Percentiles rank a stretch among this genome's conserved stretches.
phyloP scores from a whole-genome alignment of 2,797 vertebrate genomes.

The Cirrhinus molitorella region DNA sequence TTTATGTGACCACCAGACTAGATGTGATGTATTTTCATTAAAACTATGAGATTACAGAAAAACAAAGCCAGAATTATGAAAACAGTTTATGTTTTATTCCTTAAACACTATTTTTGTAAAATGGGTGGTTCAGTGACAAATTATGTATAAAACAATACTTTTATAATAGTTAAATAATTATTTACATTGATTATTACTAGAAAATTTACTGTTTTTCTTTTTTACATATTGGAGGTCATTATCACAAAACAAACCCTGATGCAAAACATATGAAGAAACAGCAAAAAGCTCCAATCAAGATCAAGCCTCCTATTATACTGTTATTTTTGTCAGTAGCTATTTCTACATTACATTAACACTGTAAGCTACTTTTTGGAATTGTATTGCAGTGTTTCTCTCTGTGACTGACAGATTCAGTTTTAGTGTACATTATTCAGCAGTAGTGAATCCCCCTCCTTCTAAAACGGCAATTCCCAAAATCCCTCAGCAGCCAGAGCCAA shows the following conservation, averaged over 20 bases:
- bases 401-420: constrained; percentile 48
- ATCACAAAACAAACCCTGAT: neutral
- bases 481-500: constrained; percentile 57
- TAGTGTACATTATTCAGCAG: constrained; percentile 52
- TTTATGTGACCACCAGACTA: neutral
- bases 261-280: neutral
- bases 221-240: neutral
- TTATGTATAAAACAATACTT: neutral
- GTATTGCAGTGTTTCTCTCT: neutral
- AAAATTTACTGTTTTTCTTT: too few species aligned
- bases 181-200: neutral
- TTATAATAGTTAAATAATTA: neutral
- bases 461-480: constrained; percentile 48
- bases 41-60: neutral
- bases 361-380: neutral
- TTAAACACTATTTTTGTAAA: neutral
- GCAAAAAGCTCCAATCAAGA: neutral
- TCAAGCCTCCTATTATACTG: neutral
- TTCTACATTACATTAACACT: neutral
- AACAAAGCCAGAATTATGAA: neutral
- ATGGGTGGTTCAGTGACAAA: neutral
- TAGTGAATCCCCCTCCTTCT: constrained; percentile 30
- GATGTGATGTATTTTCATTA: neutral
- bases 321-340: neutral
- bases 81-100: neutral